phyloP scores from a whole-genome alignment of 2,113 vertebrate genomes.

The Cynocephalus volans region DNA sequence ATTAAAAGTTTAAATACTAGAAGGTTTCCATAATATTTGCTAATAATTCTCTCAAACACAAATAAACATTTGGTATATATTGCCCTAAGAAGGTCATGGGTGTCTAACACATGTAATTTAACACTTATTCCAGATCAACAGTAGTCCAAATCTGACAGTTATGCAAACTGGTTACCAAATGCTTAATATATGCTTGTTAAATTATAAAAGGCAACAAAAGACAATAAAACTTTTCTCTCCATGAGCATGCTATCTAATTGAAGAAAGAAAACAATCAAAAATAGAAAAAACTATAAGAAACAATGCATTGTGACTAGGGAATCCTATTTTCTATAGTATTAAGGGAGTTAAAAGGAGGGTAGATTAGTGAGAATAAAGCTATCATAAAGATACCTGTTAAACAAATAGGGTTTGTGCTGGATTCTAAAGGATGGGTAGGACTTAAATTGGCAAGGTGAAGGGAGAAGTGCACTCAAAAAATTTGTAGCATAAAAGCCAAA shows the following conservation, averaged over 20 bases:
- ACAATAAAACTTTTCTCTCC: background rate
- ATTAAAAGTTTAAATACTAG: constrained; percentile 32
- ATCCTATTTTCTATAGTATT: background rate
- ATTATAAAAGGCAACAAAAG: background rate
- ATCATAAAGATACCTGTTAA: background rate
- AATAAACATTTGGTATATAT: background rate
- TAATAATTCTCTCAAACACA: constrained; percentile 2
- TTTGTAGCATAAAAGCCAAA: background rate
- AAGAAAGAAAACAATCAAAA: background rate
- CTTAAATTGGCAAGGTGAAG: background rate
- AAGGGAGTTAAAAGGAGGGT: background rate
- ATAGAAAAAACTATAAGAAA: background rate
- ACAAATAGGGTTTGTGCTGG: background rate
- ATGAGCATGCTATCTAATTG: background rate
- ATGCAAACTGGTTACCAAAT: background rate
- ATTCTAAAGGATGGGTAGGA: background rate
- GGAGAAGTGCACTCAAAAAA: background rate
- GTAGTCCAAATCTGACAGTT: background rate
- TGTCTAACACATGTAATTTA: background rate
- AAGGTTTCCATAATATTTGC: background rate
- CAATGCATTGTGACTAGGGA: background rate
- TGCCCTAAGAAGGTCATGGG: background rate
- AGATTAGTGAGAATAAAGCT: background rate
- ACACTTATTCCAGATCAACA: background rate
- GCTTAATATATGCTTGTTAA: background rate